Evolutionary conservation across 2,797 vertebrate genomes (phyloP).

Genomic region (Gallinago nigripennis): DNA sequence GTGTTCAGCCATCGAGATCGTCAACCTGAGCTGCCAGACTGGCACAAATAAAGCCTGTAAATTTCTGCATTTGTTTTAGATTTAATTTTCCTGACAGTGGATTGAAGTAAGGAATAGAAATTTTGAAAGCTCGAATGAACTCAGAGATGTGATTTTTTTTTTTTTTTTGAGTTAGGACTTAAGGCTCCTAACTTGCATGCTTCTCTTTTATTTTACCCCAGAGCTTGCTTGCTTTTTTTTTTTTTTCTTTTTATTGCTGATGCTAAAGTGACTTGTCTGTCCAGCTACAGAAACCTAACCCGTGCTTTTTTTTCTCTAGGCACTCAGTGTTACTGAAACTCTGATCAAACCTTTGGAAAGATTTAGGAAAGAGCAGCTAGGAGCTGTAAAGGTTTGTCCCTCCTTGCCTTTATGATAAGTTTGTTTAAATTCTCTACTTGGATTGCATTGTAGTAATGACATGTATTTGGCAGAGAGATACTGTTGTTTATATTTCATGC

Average conservation of each 20-base stretch:
- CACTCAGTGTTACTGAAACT: constrained; percentile 95
- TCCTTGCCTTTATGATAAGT: constrained; percentile 4
- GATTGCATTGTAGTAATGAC: not conserved
- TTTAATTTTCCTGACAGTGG: not conserved
- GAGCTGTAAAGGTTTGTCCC: constrained; percentile 88
- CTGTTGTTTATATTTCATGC: not conserved
- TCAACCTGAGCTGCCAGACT: not conserved
- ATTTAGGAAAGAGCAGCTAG: constrained; percentile 97
- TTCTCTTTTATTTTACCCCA: not conserved
- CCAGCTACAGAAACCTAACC: no score
- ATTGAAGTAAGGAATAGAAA: not conserved
- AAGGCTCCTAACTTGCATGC: not conserved
- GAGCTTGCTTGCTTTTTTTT: not conserved
- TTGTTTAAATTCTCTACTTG: not conserved
- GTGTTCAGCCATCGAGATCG: not conserved
- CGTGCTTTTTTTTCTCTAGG: constrained; percentile 76
- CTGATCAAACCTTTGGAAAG: constrained; percentile 97
- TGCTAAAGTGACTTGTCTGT: not conserved
- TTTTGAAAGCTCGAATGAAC: not conserved
- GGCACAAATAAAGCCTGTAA: not conserved
- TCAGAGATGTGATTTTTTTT: not conserved
- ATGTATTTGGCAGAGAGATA: not conserved
- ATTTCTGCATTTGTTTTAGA: not conserved
- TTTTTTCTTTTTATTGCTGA: not conserved
- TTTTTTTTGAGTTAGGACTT: not conserved